Evolutionary conservation across 2,888 invertebrate genomes (phyloP).

Genomic region (Chaetoderma sp.): DNA sequence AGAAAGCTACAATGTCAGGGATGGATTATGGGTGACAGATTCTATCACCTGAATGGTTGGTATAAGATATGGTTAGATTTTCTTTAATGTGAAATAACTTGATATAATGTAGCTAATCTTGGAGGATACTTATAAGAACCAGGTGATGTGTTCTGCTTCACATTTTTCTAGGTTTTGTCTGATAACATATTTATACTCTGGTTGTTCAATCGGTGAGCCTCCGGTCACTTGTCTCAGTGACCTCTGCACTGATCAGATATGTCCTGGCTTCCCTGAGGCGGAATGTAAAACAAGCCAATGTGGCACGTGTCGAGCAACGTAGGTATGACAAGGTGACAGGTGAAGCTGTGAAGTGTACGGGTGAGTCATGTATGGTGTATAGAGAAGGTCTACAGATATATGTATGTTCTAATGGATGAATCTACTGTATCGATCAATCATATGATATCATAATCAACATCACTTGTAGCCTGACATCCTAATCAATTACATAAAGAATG

Average conservation of each 20-base stretch:
- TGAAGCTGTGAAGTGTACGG: conserved; percentile 44
- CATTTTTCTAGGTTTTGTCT: conserved; percentile 55
- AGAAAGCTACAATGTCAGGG: too few relatives aligned
- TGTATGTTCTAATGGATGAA: neutral
- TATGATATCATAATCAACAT: too few relatives aligned
- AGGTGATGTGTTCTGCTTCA: too few relatives aligned
- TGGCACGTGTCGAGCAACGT: conserved; percentile 52
- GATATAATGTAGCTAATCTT: too few relatives aligned
- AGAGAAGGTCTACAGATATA: too few relatives aligned
- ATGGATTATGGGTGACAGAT: too few relatives aligned
- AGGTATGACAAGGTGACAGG: conserved; percentile 59
- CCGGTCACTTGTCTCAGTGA: conserved; percentile 50
- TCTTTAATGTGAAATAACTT: too few relatives aligned
- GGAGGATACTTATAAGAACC: too few relatives aligned
- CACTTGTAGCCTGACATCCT: too few relatives aligned
- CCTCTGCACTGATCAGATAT: conserved; percentile 47
- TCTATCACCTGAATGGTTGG: too few relatives aligned
- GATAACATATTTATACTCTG: conserved; percentile 52
- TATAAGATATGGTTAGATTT: too few relatives aligned
- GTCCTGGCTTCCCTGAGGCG: conserved; percentile 54
- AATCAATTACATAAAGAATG: neutral
- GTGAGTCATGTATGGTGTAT: conserved; percentile 25
- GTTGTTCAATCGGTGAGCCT: conserved; percentile 52
- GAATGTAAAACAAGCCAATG: conserved; percentile 55
- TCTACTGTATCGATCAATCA: too few relatives aligned